Conservation (phyloP, 2,888 invertebrate genomes). For the Kryphioiulus occultus region DNA sequence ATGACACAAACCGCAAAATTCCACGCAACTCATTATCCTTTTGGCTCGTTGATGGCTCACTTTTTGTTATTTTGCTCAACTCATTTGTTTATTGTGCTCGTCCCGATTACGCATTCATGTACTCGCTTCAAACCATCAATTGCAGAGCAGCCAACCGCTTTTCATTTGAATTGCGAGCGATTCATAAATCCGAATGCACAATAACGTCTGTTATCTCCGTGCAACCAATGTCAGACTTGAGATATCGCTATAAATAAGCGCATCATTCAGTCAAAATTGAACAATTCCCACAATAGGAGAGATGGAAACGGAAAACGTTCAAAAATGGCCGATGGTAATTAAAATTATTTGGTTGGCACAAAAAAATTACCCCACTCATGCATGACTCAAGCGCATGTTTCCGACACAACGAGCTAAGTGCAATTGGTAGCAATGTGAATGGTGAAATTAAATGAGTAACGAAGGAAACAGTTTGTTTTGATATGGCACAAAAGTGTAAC, state of each 20-base stretch:
- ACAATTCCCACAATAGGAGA: neutral
- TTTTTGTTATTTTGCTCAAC: neutral
- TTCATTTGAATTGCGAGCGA: neutral
- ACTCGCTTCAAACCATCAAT: neutral
- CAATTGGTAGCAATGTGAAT: neutral
- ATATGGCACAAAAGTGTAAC: too few species aligned
- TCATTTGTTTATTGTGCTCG: neutral
- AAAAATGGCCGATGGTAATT: neutral
- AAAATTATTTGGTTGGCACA: neutral
- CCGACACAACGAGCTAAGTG: too few species aligned
- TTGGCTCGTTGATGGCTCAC: neutral
- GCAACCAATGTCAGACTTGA: neutral
- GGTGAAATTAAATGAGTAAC: neutral
- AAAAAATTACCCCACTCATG: too few species aligned
- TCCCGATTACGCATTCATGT: neutral
- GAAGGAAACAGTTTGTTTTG: too few species aligned
- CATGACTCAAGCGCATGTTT: too few species aligned
- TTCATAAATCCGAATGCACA: neutral
- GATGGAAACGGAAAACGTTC: neutral
- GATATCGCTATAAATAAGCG: neutral
- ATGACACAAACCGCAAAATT: constrained; percentile 3
- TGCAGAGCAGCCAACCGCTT: neutral
- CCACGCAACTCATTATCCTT: neutral
- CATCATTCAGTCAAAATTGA: constrained; percentile 27
- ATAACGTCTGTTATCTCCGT: neutral